phyloP scores from a whole-genome alignment of 2,113 vertebrate genomes.

The Synchiropus splendidus region DNA sequence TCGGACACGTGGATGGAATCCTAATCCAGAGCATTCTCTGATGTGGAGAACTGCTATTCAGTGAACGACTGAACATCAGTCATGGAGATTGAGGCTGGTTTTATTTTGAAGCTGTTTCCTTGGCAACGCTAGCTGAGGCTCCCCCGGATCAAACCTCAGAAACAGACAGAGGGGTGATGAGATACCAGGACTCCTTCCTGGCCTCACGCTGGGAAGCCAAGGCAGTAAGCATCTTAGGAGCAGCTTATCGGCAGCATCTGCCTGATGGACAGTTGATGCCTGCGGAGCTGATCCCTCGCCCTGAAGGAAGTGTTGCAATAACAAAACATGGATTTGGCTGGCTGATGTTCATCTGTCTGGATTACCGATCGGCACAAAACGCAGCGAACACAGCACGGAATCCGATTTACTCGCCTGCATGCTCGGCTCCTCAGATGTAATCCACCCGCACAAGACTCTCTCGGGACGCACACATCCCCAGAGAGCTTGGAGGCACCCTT shows the following conservation, averaged over 20 bases:
- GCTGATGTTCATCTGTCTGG: slow-evolving; percentile 31
- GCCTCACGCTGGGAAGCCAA: slow-evolving; percentile 7
- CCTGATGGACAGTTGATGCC: slow-evolving; percentile 25
- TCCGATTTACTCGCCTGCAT: slow-evolving; percentile 11
- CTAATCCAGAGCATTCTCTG: too few species aligned
- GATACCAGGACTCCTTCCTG: slow-evolving; percentile 3
- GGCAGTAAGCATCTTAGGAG: slow-evolving; percentile 11
- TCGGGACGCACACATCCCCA: neutral
- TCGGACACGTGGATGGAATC: too few species aligned
- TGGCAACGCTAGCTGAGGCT: too few species aligned
- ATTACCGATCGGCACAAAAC: slow-evolving; percentile 26
- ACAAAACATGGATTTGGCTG: slow-evolving; percentile 26
- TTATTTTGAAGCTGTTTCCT: too few species aligned
- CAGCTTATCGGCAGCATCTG: slow-evolving; percentile 23
- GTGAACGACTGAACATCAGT: too few species aligned
- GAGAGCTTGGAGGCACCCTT: too few species aligned
- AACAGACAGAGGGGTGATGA: neutral
- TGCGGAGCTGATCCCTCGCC: slow-evolving; percentile 35
- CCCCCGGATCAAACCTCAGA: too few species aligned
- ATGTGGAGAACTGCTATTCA: too few species aligned
- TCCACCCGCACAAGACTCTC: slow-evolving; percentile 15
- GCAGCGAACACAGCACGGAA: slow-evolving; percentile 11
- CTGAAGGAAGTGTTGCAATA: slow-evolving; percentile 24
- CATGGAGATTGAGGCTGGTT: too few species aligned
- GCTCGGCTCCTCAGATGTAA: slow-evolving; percentile 15